Percentiles rank a stretch among this genome's conserved stretches.
Conservation (phyloP, 2,888 invertebrate species). For the Isoperla grammatica region DNA sequence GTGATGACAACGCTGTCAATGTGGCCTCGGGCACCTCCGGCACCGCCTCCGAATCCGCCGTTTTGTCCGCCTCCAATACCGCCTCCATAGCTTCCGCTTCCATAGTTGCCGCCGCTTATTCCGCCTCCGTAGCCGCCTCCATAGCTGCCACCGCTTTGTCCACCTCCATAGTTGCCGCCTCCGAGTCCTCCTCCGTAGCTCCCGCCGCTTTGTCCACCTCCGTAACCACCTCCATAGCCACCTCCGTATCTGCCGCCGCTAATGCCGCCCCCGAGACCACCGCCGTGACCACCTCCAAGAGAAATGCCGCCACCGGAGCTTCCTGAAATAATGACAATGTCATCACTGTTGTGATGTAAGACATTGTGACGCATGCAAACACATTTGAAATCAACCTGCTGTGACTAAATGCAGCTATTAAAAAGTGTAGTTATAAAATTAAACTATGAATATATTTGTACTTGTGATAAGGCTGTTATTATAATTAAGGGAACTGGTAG, state of each 20-base stretch:
- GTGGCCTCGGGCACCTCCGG: background rate
- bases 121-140: background rate
- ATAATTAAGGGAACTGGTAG: too few species aligned
- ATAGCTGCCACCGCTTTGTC: background rate
- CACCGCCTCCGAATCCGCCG: slow-evolving; percentile 11
- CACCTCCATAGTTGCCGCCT: background rate
- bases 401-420: too few species aligned
- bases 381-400: too few species aligned
- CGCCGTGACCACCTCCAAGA: background rate
- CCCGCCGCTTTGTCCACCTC: background rate
- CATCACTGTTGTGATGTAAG: too few species aligned
- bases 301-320: too few species aligned
- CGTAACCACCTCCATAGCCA: background rate
- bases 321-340: too few species aligned
- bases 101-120: background rate
- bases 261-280: background rate
- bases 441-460: too few species aligned
- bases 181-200: background rate
- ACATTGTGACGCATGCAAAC: too few species aligned
- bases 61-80: slow-evolving; percentile 1
- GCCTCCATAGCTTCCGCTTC: background rate
- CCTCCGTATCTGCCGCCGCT: background rate
- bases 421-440: too few species aligned
- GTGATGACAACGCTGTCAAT: slow-evolving; percentile 1
- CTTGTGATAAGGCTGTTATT: too few species aligned